Percentiles rank a stretch among this genome's conserved stretches.
Conservation (phyloP, 2,888 invertebrate genomes). For the Noctua janthina region DNA sequence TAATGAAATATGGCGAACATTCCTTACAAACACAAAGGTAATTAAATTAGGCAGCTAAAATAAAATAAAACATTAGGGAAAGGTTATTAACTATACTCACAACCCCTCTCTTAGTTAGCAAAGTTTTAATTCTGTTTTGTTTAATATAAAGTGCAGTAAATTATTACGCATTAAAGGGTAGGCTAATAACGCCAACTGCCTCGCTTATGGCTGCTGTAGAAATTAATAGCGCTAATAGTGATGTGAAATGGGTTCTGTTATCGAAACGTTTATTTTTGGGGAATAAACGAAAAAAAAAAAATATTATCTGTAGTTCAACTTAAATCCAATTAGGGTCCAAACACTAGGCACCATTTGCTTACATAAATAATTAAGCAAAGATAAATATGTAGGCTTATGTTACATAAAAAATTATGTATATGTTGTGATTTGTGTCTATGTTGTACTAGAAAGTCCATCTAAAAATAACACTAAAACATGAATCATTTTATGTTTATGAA, state of each 20-base stretch:
- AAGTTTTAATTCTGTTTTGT: constrained; percentile 89
- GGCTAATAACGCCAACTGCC: constrained; percentile 88
- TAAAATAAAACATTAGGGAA: constrained; percentile 60
- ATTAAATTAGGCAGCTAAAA: constrained; percentile 64
- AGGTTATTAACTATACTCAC: constrained; percentile 67
- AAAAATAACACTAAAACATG: background rate
- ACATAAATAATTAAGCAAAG: background rate
- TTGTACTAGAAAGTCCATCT: background rate
- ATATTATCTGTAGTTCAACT: background rate
- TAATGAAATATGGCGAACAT: constrained; percentile 31
- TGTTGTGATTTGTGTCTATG: background rate
- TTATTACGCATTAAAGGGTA: constrained; percentile 89
- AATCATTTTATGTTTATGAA: background rate
- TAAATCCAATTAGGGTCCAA: background rate
- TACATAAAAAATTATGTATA: background rate
- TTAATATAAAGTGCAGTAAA: constrained; percentile 89
- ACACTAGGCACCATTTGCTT: background rate
- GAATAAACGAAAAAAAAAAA: background rate
- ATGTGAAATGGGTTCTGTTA: constrained; percentile 49
- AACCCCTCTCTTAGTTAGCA: constrained; percentile 77
- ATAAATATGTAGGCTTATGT: background rate
- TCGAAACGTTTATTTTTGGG: constrained; percentile 4
- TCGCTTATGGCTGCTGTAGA: constrained; percentile 86
- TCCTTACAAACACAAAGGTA: constrained; percentile 53
- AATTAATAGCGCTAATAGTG: constrained; percentile 85